These are phyloP conservation scores for Polia nebulosa DNA, from an alignment of 2,888 invertebrate genomes.

Conservation along the genomic window DNA sequence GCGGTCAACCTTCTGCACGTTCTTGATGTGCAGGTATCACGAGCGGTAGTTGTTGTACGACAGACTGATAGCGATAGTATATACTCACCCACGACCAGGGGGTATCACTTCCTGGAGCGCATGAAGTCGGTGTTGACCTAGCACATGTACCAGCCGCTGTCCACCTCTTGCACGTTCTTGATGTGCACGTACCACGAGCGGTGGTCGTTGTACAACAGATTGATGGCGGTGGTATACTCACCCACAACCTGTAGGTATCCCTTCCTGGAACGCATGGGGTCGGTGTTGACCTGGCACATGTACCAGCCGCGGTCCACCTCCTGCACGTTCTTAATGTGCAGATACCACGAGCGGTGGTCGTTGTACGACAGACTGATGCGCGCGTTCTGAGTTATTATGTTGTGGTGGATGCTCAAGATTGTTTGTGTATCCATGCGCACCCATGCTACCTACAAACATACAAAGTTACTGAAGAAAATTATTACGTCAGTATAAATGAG, in stretches of 20 bases:
- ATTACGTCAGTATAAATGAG: background rate
- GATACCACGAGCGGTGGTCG: slow-evolving; percentile 97
- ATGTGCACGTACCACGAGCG: slow-evolving; percentile 98
- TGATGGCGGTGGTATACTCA: slow-evolving; percentile 85
- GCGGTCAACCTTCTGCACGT: slow-evolving; percentile 96
- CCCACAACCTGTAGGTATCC: slow-evolving; percentile 98
- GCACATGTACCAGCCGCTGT: slow-evolving; percentile 98
- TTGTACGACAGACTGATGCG: slow-evolving; percentile 96
- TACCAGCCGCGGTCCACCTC: slow-evolving; percentile 97
- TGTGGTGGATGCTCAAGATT: slow-evolving; percentile 97
- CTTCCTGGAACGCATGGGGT: slow-evolving; percentile 97
- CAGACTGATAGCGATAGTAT: background rate
- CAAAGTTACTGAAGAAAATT: background rate
- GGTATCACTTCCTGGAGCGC: slow-evolving; percentile 94
- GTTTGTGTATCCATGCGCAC: slow-evolving; percentile 98
- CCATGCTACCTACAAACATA: slow-evolving; percentile 95
- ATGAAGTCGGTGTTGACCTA: slow-evolving; percentile 98
- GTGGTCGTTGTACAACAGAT: slow-evolving; percentile 91
- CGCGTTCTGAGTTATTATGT: slow-evolving; percentile 97
- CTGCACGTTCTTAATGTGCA: slow-evolving; percentile 96
- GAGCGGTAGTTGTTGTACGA: slow-evolving; percentile 93
- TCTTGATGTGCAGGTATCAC: slow-evolving; percentile 97
- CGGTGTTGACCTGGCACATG: slow-evolving; percentile 98
- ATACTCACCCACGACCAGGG: slow-evolving; percentile 93
- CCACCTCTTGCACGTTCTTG: slow-evolving; percentile 96